Evolutionary conservation across 30 jellyfish, hydroid and myxozoan species (phyloP), one percentile per base, ranked within the genome.

Genomic region (Aurelia coerulea): DNA sequence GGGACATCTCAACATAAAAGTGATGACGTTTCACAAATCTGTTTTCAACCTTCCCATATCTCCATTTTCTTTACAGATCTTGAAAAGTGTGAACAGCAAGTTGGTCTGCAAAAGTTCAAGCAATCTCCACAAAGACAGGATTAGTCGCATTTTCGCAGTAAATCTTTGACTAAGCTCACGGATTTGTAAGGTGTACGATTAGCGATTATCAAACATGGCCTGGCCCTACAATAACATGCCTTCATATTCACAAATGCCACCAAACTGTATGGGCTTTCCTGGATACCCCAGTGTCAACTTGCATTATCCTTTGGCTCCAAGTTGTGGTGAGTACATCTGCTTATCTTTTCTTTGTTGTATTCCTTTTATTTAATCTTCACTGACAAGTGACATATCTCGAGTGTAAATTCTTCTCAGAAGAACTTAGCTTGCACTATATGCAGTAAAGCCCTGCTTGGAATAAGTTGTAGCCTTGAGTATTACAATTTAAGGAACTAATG

Each of bases 191-290:
- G 87, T 84, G 93, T 50, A 34, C 50, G 62, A 17, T 16, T 8
- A 35, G 51, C 73, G 62, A 34, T 79, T 66, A 79, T 41, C 56
- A 18, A 42, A 78, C 31, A 95, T 95, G 99, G 96, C 97, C 46
- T 95, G 99, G 99, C 97, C 99, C 49, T 95, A 95, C 84, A 95
- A 95, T 64, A 97, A 96, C 37, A 83, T 95, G 91, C 95, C 97
- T 59, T 81, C 99, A 3, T 95, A 95, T 78, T 84, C 97, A 12
- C 93, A 97, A n/a, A 89, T 95, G 97, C 99, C 97, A 14, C 96
- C 97, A 15, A 85, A 88, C 67, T 93, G 97, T 53, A 78, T 93
- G 84, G 99, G 97, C 56, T 90, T 89, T 83, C 99, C 99, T 4
- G 95, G 95, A 46, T 97, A 95, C 83, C 97, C 99, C 17, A 95